Evolutionary conservation across 2,888 invertebrate genomes (phyloP), one percentile per base, ranked within the genome.

Genomic region (Agrotis segetum): DNA sequence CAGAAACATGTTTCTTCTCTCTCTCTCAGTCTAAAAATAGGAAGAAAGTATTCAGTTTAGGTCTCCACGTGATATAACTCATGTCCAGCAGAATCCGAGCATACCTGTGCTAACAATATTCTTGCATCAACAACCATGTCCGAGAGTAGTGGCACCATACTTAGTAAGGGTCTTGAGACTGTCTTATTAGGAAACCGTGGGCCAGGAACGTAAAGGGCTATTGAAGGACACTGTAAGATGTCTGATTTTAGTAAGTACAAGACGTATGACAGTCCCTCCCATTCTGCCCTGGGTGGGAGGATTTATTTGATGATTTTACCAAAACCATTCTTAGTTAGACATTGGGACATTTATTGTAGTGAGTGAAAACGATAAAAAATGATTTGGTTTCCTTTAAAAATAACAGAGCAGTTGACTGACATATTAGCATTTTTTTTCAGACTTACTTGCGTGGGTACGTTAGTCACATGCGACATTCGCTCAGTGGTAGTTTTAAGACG

Each of bases 61-160:
- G 50, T 68, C 34, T 49, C 13, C 24, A 65, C 44, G 24, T 58
- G 67, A 78, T 19, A 34, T 67, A 59, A 62, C 70, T 55, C 49
- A 14, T 49, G 40, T 67, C 74, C 64, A 53, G 47, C 14, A 19
- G 60, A 50, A 49, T 53, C 21, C 24, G 44, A 53, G 53, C 46
- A 62, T 68, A 65, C 60, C 61, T 40, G 65, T 61, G 56, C 73
- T 72, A 53, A 67, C 61, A 79, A 73, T 68, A 73, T 79, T 73
- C 61, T 56, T 79, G 74, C 67, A 65, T 79, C 67, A 65, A 34
- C 24, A 53, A 62, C 24, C 21, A 14, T 58, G 50, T 58, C 56
- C 56, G 13, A 7, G 16, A 13, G n/a, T 74, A 77, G 79, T 67
- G 50, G 13, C 16, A 65, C 79, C 56, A 65, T 53, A 21, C 11